phyloP scores from a whole-genome alignment of 1,140 invertebrate genomes.

The Hycleus phaleratus region DNA sequence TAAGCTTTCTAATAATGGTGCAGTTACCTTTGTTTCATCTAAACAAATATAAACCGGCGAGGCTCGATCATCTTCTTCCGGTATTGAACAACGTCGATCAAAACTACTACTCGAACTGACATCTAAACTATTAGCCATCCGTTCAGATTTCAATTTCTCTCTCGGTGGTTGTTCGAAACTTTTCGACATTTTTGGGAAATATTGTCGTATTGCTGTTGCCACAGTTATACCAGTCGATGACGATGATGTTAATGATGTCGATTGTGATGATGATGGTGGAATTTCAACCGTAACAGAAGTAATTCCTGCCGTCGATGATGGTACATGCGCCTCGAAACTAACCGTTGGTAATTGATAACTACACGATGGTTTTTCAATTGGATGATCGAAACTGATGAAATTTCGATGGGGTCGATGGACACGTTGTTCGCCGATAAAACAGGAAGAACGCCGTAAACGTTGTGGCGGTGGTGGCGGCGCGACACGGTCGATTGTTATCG shows the following conservation, averaged over 20 bases:
- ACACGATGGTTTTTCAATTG: constrained; percentile 26
- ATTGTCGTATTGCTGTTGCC: too few species aligned
- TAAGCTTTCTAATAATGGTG: constrained; percentile 27
- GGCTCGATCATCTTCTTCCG: constrained; percentile 20
- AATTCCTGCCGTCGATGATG: constrained; percentile 10
- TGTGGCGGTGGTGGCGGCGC: constrained; percentile 4
- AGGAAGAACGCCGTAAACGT: constrained; percentile 29
- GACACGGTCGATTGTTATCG: constrained; percentile 31
- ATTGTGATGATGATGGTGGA: neutral
- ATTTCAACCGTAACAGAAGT: constrained; percentile 11
- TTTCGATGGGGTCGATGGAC: constrained; percentile 27
- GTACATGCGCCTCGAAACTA: constrained; percentile 30
- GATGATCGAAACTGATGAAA: constrained; percentile 37
- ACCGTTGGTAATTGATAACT: constrained; percentile 32
- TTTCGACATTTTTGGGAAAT: constrained; percentile 25
- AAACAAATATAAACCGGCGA: constrained; percentile 26
- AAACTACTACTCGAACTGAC: constrained; percentile 25
- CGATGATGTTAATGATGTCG: neutral
- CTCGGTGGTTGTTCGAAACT: constrained; percentile 32
- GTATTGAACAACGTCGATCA: constrained; percentile 26
- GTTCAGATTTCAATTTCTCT: constrained; percentile 21
- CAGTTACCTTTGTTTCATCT: constrained; percentile 34
- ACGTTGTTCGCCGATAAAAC: constrained; percentile 24
- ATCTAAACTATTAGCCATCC: constrained; percentile 34
- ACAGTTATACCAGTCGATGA: too few species aligned